Conservation (phyloP, 2,113 vertebrate genomes). For the Eulemur rufifrons region DNA sequence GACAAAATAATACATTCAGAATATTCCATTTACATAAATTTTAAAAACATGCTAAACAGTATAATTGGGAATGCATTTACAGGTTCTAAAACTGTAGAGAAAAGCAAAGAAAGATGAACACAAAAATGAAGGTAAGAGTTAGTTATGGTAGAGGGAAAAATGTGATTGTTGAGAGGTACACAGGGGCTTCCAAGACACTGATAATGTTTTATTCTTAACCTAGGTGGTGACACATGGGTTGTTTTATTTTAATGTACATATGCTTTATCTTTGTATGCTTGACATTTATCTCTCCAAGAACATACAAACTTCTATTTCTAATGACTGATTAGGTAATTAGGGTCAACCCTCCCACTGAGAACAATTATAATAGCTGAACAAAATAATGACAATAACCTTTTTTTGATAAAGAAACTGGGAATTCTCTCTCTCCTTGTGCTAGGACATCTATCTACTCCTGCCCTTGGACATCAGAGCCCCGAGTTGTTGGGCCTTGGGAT, state of each 20-base stretch:
- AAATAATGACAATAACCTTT: not conserved
- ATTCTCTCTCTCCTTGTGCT: no score
- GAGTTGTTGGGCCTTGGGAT: no score
- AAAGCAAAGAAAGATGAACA: not conserved
- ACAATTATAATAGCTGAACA: not conserved
- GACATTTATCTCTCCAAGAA: not conserved
- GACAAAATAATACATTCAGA: not conserved
- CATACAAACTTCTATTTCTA: not conserved
- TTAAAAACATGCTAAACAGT: not conserved
- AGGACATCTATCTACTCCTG: no score
- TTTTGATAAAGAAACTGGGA: not conserved
- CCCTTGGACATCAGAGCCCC: no score
- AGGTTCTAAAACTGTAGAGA: not conserved
- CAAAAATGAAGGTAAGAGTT: not conserved
- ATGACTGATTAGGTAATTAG: not conserved
- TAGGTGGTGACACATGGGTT: not conserved
- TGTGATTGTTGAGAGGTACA: not conserved
- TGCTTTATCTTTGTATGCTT: not conserved
- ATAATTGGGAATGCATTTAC: not conserved
- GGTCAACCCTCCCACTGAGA: not conserved
- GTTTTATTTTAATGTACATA: not conserved
- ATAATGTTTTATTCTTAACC: not conserved
- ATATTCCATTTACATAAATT: not conserved
- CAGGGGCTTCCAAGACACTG: not conserved
- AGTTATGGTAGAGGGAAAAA: not conserved